These are phyloP conservation scores for Machimus atricapillus DNA, from an alignment of 2,888 invertebrate genomes.

Conservation along the genomic window DNA sequence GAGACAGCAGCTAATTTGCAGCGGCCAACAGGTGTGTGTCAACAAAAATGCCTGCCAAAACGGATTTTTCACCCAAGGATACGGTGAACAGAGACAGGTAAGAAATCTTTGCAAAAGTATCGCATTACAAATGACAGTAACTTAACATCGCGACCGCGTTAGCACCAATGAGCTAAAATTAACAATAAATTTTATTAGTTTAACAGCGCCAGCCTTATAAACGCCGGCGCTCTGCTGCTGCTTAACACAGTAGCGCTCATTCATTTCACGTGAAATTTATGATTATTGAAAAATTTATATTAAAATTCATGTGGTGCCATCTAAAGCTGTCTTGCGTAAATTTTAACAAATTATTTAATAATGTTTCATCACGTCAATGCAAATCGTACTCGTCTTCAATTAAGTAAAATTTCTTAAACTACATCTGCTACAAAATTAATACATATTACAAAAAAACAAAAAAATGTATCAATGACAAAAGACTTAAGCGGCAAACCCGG, in stretches of 20 bases:
- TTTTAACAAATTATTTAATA: background rate
- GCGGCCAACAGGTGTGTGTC: slow-evolving; percentile 70
- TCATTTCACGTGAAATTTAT: slow-evolving; percentile 2
- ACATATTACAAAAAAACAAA: background rate
- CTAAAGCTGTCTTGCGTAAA: background rate
- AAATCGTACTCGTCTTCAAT: background rate
- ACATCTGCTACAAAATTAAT: background rate
- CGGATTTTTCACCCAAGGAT: slow-evolving; percentile 58
- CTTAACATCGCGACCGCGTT: background rate
- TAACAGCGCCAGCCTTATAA: background rate
- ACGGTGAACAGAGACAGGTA: slow-evolving; percentile 29
- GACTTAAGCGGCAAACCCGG: slow-evolving; percentile 2
- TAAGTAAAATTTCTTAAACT: background rate
- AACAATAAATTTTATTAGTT: slow-evolving; percentile 2
- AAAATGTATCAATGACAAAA: background rate
- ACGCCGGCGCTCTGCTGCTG: background rate
- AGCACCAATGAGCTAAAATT: background rate
- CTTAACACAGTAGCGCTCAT: slow-evolving; percentile 23
- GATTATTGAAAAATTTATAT: slow-evolving; percentile 22
- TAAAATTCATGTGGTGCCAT: slow-evolving; percentile 1
- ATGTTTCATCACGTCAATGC: background rate
- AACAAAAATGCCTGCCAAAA: slow-evolving; percentile 68
- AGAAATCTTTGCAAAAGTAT: slow-evolving; percentile 2
- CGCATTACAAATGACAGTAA: background rate
- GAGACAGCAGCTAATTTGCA: slow-evolving; percentile 60